phyloP scores from a whole-genome alignment of 2,797 vertebrate species.

The Tragelaphus eurycerus region DNA sequence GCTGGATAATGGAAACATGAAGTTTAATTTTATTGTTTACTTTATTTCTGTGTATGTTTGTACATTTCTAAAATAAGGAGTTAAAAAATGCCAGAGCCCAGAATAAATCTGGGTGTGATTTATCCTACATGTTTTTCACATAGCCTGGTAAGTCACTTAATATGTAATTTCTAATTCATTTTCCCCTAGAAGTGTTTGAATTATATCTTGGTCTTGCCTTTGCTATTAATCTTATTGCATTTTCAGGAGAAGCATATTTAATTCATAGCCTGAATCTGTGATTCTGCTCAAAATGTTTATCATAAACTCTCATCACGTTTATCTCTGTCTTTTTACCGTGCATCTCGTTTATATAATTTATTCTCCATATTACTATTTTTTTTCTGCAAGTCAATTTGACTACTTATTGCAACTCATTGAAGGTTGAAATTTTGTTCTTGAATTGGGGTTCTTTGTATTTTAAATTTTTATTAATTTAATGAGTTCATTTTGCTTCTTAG shows the following conservation, averaged over 20 bases:
- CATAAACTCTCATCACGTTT: background rate
- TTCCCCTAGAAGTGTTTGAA: background rate
- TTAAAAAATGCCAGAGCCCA: background rate
- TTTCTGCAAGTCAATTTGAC: background rate
- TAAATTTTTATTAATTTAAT: background rate
- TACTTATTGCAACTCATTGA: background rate
- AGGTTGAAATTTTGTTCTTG: background rate
- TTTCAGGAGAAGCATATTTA: background rate
- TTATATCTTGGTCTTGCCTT: slow-evolving; percentile 16
- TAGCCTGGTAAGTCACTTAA: background rate
- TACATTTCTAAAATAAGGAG: background rate
- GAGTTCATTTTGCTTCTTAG: background rate
- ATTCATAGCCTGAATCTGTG: background rate
- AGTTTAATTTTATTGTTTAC: background rate
- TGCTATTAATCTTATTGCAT: background rate
- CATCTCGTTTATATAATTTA: background rate
- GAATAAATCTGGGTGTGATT: background rate
- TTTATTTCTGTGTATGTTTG: background rate
- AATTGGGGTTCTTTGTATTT: background rate
- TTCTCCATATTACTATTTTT: background rate
- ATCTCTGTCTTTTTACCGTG: background rate
- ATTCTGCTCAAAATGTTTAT: slow-evolving; percentile 24
- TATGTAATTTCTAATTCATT: background rate
- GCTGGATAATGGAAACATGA: background rate
- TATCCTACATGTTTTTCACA: background rate